Base-by-base conservation (phyloP, 2,797 vertebrate species). In the Adrianichthys oophorus region DNA sequence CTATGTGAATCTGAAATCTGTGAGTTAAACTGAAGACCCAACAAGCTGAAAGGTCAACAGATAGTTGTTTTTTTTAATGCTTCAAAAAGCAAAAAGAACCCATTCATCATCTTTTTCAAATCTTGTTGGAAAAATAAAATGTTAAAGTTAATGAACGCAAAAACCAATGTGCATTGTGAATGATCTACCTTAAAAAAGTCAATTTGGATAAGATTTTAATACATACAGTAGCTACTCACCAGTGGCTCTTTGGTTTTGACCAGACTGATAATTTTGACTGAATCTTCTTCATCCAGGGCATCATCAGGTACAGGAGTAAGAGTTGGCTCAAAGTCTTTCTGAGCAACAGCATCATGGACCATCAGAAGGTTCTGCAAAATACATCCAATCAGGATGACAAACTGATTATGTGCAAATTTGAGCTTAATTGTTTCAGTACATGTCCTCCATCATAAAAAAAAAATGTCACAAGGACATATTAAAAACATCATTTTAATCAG, bases 221-320 rank as follows among this genome's bases (percentile, higher is more conserved):
- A 56, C 15, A 15, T 7, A 21, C 3, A 3, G 19, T 21, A 5
- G 12, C 37, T 40, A 90, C 89, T 90, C 70, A 98, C 96, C 92
- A 98, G 76, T 0, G 95, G 96, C 53, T 98, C 95, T 81, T 92
- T 92, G 68, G 94, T 97, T 91, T 97, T 98, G 46, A 97, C 92
- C 1, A 99, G 90, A 59, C 94, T 93, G 69, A 98, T 95, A 57
- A 97, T 96, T 90, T 96, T 97, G 74, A 99, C 91, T 0, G 95
- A 95, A 57, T 98, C 95, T 79, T 96, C 94, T 23, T 96, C 94
- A 16, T 95, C 93, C 17, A 93, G 88, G 5, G 90, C 87, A 53
- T 92, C 89, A 18, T 95, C 94, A 17, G 95, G 94, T 78, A 96
- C 81, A 1, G 93, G 92, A 4, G 93, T 93, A 62, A 98, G 87